Base-by-base conservation (phyloP, 2,113 vertebrate species). In the Smithornis capensis region DNA sequence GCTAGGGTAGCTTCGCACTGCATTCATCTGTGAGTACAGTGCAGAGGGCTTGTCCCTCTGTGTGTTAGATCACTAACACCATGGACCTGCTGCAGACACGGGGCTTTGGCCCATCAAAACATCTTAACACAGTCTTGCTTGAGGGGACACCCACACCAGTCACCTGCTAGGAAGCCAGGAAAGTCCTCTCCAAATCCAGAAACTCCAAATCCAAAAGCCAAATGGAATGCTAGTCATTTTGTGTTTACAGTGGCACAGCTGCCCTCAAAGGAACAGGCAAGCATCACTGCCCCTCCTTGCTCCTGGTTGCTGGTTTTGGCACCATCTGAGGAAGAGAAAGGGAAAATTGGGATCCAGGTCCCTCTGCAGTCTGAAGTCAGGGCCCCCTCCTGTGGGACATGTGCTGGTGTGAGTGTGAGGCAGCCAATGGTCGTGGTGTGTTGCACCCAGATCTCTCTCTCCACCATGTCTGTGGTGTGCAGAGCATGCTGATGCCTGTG, bases 381-480 rank as follows among this genome's bases (percentile, higher is more conserved):
- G 45, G 31, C 24, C 70, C 27, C 9, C 17, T 68, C 45, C 24
- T 1, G 0, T 27, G 22, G 57, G 67, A 49, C 60, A 5, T 2
- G 3, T 0, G 0, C n/a, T 4, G 3, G 19, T 1, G 2, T 3
- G 3, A 73, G 45, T 0, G 0, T 37, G 49, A 44, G 55, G 28
- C 64, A 74, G 45, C 70, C 31, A 64, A 55, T 4, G 17, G 37
- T 60, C 0, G 0, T 8, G 33, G 19, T 35, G 42, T 40, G 31
- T 55, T 63, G 57, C 0, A 2, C 63, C 55, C 28, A 35, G n/a
- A 27, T 86, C 40, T 16, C 23, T 79, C 53, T 38, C 13, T 68
- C 31, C 11, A 0, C 28, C 1, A 1, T 1, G 3, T 60, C 25
- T 35, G 15, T 21, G 53, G n/a, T 19, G 42, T 74, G 70, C 86